Base-by-base conservation (phyloP, 2,888 invertebrate genomes). In the Mesorhabditis belari region DNA sequence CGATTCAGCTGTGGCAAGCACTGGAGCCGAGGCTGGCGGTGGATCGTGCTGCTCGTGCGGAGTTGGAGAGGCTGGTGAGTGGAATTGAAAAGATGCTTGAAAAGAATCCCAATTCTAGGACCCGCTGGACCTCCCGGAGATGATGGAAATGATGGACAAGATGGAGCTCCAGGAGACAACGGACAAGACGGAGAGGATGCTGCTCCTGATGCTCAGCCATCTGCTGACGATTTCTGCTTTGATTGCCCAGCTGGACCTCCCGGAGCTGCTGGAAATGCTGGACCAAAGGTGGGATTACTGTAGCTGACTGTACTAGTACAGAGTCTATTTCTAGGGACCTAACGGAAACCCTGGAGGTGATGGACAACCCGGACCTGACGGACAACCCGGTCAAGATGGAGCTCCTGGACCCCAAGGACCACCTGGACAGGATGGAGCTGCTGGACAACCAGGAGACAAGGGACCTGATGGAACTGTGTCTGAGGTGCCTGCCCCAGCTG, bases 211-310 rank as follows among this genome's bases (percentile, higher is more conserved):
- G 69, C 64, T 56, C 59, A 62, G 50, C 71, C 71, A 53, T 60
- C 72, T 44, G 72, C 65, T 50, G 74, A 63, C 58, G 69, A 69
- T 62, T 71, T 69, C 69, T 70, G 70, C 68, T 70, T 70, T 58
- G 74, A 74, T 60, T 75, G 75, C 65, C 70, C 69, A 61, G 71
- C 70, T 54, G 70, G 74, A 64, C 75, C 75, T 54, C 68, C 73
- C 58, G 74, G 74, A 64, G 12, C 44, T 35, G 44, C 44, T 35
- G 44, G 44, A 35, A 35, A 35, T 9, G 63, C 66, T 27, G 74
- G 74, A 68, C 69, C 72, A 58, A 69, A 69, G 65, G 73, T n/a
- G n/a, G n/a, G n/a, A n/a, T 19, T 12, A 51, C 52, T 51, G 17
- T 17, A n/a, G n/a, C 9, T 2, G 17, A 51, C n/a, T 44, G n/a